phyloP scores from a whole-genome alignment of 2,113 vertebrate species.

The Oncorhynchus keta region DNA sequence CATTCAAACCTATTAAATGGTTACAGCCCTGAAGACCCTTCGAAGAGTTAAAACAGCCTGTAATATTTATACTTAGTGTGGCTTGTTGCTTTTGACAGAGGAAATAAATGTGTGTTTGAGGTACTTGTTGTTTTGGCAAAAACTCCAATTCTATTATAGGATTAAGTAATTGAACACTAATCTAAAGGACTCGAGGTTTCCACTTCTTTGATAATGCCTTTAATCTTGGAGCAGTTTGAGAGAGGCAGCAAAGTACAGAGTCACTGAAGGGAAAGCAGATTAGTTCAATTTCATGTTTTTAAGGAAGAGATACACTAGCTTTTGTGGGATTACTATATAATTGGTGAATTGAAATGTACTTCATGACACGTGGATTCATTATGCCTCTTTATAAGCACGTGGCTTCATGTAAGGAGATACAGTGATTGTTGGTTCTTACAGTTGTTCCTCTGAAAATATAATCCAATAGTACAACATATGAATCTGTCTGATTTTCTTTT shows the following conservation, averaged over 20 bases:
- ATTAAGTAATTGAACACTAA: conserved; percentile 77
- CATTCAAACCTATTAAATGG: conserved; percentile 22
- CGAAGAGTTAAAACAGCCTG: conserved; percentile 21
- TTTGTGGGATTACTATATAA: conserved; percentile 69
- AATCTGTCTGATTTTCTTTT: too few relatives aligned
- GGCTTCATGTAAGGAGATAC: not conserved
- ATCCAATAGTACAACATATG: too few relatives aligned
- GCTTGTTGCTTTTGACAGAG: conserved; percentile 53
- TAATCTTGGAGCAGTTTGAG: conserved; percentile 69
- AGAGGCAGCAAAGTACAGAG: conserved; percentile 51
- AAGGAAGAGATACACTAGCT: conserved; percentile 53
- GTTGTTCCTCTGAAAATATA: too few relatives aligned
- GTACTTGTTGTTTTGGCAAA: conserved; percentile 61
- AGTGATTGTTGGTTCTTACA: too few relatives aligned
- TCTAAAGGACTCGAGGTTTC: conserved; percentile 67
- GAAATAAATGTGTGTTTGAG: conserved; percentile 54
- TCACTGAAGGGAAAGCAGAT: conserved; percentile 66
- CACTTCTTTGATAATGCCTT: conserved; percentile 71
- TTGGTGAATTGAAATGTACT: conserved; percentile 64
- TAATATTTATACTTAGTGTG: conserved; percentile 48
- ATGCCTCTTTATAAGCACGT: conserved; percentile 38
- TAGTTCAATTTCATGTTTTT: conserved; percentile 72
- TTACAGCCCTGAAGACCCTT: conserved; percentile 1
- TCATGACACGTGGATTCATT: conserved; percentile 46
- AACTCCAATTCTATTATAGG: conserved; percentile 69